These are phyloP conservation scores for Bradypus variegatus DNA, from an alignment of 2,797 vertebrate genomes.

Conservation along the genomic window DNA sequence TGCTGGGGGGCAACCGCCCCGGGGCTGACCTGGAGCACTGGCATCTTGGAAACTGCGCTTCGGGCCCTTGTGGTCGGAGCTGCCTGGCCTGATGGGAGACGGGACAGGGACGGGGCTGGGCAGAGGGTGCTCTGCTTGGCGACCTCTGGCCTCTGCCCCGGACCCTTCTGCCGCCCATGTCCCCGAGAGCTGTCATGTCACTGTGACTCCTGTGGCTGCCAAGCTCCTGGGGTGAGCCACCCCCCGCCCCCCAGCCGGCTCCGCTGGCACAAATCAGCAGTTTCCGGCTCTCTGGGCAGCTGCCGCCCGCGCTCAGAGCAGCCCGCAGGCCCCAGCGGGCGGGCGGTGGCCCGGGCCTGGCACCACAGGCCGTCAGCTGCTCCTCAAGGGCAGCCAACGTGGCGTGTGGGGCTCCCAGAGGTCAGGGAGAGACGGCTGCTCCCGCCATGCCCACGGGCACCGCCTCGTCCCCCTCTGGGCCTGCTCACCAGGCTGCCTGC, in stretches of 20 bases:
- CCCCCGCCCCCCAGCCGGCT: slow-evolving; percentile 29
- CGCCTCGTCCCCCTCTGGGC: no score
- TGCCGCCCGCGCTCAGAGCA: slow-evolving; percentile 22
- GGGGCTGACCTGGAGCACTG: not conserved
- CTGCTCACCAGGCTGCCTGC: not conserved
- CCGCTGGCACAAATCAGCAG: slow-evolving; percentile 28
- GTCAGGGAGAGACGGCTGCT: slow-evolving; percentile 37
- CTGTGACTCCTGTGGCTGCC: slow-evolving; percentile 42
- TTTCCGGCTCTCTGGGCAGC: slow-evolving; percentile 19
- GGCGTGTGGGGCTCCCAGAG: not conserved
- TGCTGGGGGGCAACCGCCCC: no score
- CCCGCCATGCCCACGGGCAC: not conserved
- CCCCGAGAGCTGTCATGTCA: slow-evolving; percentile 44
- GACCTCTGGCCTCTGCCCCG: not conserved
- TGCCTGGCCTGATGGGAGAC: not conserved
- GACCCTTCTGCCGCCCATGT: not conserved
- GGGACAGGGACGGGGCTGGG: no score
- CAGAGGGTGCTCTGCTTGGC: not conserved
- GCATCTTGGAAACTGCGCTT: slow-evolving; percentile 34
- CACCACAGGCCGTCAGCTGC: slow-evolving; percentile 39
- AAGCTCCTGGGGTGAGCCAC: slow-evolving; percentile 27
- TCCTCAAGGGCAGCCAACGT: slow-evolving; percentile 40
- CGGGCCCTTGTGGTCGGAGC: not conserved
- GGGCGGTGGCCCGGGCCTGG: not conserved
- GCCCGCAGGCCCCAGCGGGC: not conserved